A percentile compares a stretch with the other conserved stretches of the same genome.
These are phyloP conservation scores for Aphelinus certus DNA, from an alignment of 1,140 invertebrate species.

Conservation along the genomic window DNA sequence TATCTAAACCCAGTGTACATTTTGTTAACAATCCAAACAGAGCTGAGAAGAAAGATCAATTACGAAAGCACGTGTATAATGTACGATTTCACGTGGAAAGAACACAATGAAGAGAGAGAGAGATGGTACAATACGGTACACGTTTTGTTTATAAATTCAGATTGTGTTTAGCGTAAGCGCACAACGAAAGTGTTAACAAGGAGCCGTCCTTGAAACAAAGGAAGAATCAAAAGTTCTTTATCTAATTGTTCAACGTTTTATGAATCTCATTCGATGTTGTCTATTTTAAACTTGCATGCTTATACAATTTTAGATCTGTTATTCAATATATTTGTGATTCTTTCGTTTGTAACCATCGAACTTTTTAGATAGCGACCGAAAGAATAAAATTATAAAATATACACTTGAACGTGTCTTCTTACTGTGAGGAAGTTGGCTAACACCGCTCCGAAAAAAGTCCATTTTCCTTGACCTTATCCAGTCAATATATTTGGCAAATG, in stretches of 20 bases:
- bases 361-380: background rate
- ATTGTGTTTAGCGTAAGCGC: slow-evolving; percentile 6
- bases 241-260: background rate
- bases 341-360: background rate
- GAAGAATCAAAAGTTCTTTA: slow-evolving; percentile 16
- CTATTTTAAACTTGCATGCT: slow-evolving; percentile 8
- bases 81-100: too few species aligned
- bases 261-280: background rate
- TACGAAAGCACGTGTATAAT: too few species aligned
- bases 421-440: background rate
- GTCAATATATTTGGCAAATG: slow-evolving; percentile 5
- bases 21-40: too few species aligned
- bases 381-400: slow-evolving; percentile 10
- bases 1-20: background rate
- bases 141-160: slow-evolving; percentile 12
- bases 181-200: slow-evolving; percentile 12
- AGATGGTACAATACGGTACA: background rate
- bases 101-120: too few species aligned
- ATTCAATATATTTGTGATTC: background rate
- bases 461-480: slow-evolving; percentile 26
- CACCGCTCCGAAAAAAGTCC: background rate
- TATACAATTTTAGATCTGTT: background rate
- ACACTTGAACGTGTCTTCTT: background rate
- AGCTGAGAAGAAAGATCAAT: too few species aligned
- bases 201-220: slow-evolving; percentile 7